These are phyloP conservation scores for Beroe ovata DNA, from an alignment of 37 sponge, comb jelly and placozoan species.

Conservation along the genomic window DNA sequence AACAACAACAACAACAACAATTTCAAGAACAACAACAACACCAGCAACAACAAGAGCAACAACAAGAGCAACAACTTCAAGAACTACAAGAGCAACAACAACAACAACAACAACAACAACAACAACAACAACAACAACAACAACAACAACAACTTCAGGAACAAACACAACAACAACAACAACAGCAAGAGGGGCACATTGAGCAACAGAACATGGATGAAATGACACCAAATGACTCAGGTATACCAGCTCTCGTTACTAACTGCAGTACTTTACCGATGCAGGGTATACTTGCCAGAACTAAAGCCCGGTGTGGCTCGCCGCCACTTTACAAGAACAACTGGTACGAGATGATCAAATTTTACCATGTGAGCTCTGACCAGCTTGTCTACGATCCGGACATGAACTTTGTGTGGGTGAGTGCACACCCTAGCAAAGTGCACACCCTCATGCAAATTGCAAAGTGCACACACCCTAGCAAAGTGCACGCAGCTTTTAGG, in stretches of 20 bases:
- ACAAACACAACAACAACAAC: not conserved
- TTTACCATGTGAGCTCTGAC: not conserved
- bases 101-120: not conserved
- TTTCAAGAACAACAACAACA: too few species aligned
- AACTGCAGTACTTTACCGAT: not conserved
- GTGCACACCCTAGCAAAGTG: too few species aligned
- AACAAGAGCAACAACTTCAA: not conserved
- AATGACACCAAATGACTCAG: too few species aligned
- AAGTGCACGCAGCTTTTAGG: too few species aligned
- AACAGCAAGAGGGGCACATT: not conserved
- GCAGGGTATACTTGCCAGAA: not conserved
- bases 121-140: not conserved
- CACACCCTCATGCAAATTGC: too few species aligned
- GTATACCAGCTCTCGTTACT: too few species aligned
- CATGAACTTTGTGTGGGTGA: constrained; percentile 39
- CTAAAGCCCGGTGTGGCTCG: not conserved
- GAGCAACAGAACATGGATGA: not conserved
- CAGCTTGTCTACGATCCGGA: constrained; percentile 31
- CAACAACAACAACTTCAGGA: not conserved
- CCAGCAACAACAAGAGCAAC: too few species aligned
- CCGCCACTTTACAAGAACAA: constrained; percentile 13
- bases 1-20: too few species aligned
- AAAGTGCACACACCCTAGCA: too few species aligned
- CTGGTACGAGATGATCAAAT: constrained; percentile 18
- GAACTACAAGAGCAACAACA: not conserved